These are phyloP conservation scores for Abramis brama DNA, from an alignment of 2,113 vertebrate genomes.

Conservation along the genomic window DNA sequence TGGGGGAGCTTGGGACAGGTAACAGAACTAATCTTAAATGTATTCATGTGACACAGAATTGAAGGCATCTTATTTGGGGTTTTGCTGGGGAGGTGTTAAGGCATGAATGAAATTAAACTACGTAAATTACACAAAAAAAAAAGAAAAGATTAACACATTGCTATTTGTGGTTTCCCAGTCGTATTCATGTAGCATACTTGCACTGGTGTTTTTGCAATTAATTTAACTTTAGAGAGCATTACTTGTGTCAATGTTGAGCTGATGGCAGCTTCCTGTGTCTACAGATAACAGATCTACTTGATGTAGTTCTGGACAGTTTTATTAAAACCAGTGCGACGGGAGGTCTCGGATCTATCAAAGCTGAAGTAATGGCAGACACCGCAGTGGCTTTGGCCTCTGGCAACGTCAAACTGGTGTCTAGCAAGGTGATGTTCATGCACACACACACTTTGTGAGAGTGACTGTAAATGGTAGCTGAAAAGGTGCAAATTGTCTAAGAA, in stretches of 20 bases:
- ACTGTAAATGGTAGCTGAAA: not conserved
- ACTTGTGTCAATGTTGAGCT: not conserved
- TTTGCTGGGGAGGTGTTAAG: not conserved
- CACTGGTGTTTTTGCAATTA: not conserved
- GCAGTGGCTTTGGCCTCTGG: slow-evolving; percentile 95
- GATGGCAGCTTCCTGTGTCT: not conserved
- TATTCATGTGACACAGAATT: not conserved
- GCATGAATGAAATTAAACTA: no score
- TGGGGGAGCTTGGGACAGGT: slow-evolving; percentile 99
- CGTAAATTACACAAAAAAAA: not conserved
- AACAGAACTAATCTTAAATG: slow-evolving; percentile 25
- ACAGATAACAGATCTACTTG: slow-evolving; percentile 95
- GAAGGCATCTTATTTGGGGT: not conserved
- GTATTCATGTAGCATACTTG: not conserved
- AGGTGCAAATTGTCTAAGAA: no score
- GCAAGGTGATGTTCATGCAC: slow-evolving; percentile 82
- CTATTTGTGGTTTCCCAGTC: not conserved
- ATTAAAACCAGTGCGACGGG: slow-evolving; percentile 98
- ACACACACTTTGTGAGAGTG: not conserved
- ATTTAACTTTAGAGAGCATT: not conserved
- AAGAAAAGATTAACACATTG: not conserved
- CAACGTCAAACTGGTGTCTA: slow-evolving; percentile 96
- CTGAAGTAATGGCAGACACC: slow-evolving; percentile 98
- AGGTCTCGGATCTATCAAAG: slow-evolving; percentile 94
- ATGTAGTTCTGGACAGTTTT: slow-evolving; percentile 97